Base-by-base conservation (phyloP, 2,888 invertebrate species). In the Euplexia lucipara region DNA sequence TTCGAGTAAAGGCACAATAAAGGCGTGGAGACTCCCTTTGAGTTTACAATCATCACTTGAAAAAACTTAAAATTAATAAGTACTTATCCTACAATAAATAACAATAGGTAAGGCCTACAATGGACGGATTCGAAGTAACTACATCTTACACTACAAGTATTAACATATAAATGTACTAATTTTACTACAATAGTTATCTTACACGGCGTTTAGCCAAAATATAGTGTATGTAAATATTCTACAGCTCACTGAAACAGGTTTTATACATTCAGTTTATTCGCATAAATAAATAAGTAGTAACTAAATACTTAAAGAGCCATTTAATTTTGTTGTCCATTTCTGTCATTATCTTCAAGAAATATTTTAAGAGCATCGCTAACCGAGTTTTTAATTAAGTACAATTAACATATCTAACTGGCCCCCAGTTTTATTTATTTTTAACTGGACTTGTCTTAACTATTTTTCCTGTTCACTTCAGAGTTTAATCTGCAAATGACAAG, bases 71-170 rank as follows among this genome's bases (percentile, higher is more conserved):
- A 70, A 67, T 67, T 78, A 63, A 32, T 60, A 71, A 67, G 57
- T 79, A 67, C 71, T 78, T 78, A 81, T 74, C 39, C 88, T 93
- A 93, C 69, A 94, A 95, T 95, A 95, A 95, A 94, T 95, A 94
- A 93, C 88, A 91, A 88, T 91, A n/a, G n/a, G n/a, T n/a, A 91
- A 91, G 89, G 89, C 86, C 84, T 90, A 88, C 76, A 87, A 81
- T 92, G 95, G 95, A 95, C 95, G 95, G 94, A 92, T 84, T 79
- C 76, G 70, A 81, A 84, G 78, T 87, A 86, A 83, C 76, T 84
- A 86, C 72, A 80, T 70, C 68, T 64, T 78, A 82, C 63, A 78
- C 51, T 54, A 51, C 66, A 79, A 26, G 44, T 70, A 70, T 54
- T 73, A 56, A 75, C 65, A 79, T 74, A 76, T 70, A 63, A 74